Evolutionary conservation across 2,888 invertebrate genomes (phyloP).

Genomic region (Drosophila helvetica): DNA sequence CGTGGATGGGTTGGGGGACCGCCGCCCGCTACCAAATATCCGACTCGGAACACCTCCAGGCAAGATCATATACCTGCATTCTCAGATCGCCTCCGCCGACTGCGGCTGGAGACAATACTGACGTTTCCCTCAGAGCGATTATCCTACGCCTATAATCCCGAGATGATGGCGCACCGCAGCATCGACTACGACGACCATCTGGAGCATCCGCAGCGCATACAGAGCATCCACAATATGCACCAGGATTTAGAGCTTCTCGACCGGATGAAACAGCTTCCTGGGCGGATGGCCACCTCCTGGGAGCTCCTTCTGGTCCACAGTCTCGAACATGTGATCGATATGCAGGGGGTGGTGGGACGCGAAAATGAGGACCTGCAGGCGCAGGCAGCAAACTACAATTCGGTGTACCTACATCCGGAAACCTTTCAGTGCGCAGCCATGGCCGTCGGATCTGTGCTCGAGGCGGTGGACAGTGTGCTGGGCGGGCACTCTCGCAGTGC

Average conservation of each 20-base stretch:
- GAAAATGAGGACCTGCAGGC: conserved; percentile 84
- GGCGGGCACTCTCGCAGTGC: conserved; percentile 88
- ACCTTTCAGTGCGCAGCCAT: conserved; percentile 89
- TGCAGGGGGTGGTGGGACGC: conserved; percentile 75
- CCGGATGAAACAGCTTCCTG: conserved; percentile 86
- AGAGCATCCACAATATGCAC: conserved; percentile 89
- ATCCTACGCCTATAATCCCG: conserved; percentile 90
- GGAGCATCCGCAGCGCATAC: conserved; percentile 91
- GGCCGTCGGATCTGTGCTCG: conserved; percentile 91
- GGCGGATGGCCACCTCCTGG: conserved; percentile 86
- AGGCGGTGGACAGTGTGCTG: conserved; percentile 90
- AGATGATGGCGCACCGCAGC: conserved; percentile 91
- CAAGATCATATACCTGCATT: conserved; percentile 85
- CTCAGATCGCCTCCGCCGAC: conserved; percentile 61
- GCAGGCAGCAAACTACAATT: conserved; percentile 85
- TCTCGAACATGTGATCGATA: too few species aligned
- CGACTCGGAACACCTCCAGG: conserved; percentile 90
- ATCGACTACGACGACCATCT: conserved; percentile 88
- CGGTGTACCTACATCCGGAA: conserved; percentile 88
- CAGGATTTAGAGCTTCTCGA: conserved; percentile 88
- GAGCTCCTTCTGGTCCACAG: conserved; percentile 89
- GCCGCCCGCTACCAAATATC: conserved; percentile 86
- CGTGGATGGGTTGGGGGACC: conserved; percentile 87
- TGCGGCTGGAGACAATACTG: conserved; percentile 87
- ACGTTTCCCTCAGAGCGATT: conserved; percentile 87